These are phyloP conservation scores for Capreolus pygargus DNA, from an alignment of 2,113 vertebrate genomes.

Conservation along the genomic window DNA sequence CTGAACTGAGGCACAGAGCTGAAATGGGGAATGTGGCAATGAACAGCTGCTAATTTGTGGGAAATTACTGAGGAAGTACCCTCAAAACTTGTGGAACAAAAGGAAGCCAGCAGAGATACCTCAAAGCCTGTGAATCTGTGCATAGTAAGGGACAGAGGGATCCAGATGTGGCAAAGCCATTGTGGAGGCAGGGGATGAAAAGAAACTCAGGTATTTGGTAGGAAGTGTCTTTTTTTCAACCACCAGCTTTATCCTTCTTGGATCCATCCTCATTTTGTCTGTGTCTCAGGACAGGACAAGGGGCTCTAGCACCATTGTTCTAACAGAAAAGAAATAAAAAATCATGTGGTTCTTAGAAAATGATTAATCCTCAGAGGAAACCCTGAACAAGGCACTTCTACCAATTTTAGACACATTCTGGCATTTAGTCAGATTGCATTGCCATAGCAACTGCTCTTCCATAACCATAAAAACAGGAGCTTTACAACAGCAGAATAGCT, in stretches of 20 bases:
- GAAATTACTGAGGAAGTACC: neutral
- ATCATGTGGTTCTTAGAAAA: constrained; percentile 46
- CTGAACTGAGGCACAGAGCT: neutral
- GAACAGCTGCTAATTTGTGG: neutral
- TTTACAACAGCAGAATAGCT: constrained; percentile 21
- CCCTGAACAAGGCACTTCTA: constrained; percentile 52
- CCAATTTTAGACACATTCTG: constrained; percentile 59
- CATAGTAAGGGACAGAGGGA: neutral
- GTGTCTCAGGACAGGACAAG: neutral
- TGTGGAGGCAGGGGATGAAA: neutral
- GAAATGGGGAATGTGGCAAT: neutral
- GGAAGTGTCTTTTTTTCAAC: neutral
- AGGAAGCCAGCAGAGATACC: neutral
- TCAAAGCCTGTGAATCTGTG: neutral
- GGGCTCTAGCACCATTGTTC: neutral
- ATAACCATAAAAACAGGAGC: constrained; percentile 42
- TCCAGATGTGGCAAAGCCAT: neutral
- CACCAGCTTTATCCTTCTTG: neutral
- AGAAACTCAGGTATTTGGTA: neutral
- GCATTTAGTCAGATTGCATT: constrained; percentile 46
- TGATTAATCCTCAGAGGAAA: constrained; percentile 55
- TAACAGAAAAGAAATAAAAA: neutral
- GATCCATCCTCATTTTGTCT: neutral
- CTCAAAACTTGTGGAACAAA: neutral
- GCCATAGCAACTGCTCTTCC: constrained; percentile 61